A percentile compares a stretch with the other conserved stretches of the same genome.
These are phyloP conservation scores for Lutjanus erythropterus DNA, from an alignment of 2,113 vertebrate genomes.

Conservation along the genomic window DNA sequence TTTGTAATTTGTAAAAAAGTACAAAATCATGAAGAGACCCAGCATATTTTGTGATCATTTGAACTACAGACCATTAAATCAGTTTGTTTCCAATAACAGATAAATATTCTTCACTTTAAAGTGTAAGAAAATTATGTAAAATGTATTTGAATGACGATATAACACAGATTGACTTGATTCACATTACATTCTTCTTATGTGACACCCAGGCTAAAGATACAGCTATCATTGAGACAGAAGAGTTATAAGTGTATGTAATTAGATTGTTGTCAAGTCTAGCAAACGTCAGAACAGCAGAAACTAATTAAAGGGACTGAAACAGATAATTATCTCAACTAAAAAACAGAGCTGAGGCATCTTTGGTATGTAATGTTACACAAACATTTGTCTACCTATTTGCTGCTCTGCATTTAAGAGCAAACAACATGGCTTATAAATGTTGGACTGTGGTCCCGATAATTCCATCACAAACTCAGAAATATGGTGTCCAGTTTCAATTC, in stretches of 20 bases:
- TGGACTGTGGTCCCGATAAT: background rate
- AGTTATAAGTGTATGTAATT: background rate
- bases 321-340: conserved; percentile 22
- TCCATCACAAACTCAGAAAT: background rate
- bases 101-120: background rate
- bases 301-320: conserved; percentile 20
- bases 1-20: background rate
- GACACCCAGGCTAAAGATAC: background rate
- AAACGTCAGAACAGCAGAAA: conserved; percentile 12
- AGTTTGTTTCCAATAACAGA: background rate
- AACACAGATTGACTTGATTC: conserved; percentile 3
- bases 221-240: background rate
- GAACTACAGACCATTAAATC: background rate
- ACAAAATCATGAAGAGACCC: background rate
- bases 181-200: background rate
- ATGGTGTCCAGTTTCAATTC: background rate
- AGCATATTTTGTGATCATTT: background rate
- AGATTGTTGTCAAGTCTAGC: background rate
- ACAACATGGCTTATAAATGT: background rate
- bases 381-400: background rate
- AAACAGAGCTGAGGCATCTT: background rate
- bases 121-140: background rate
- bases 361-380: background rate
- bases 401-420: background rate
- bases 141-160: too few species aligned